phyloP scores from a whole-genome alignment of 2,113 vertebrate genomes.

The Nothoprocta perdicaria region DNA sequence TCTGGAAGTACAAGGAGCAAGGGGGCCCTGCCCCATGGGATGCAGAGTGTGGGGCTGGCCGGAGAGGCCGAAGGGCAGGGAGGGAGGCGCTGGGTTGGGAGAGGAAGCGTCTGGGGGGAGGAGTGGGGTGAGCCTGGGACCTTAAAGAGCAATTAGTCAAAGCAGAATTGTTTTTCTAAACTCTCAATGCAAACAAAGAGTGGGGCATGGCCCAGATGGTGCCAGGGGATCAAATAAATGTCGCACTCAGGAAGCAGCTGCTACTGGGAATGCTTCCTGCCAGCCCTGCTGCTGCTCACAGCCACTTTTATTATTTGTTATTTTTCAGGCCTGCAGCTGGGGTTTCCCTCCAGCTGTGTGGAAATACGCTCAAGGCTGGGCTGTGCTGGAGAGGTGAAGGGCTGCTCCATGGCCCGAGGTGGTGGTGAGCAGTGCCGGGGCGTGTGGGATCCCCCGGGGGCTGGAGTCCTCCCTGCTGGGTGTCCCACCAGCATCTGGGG shows the following conservation, averaged over 20 bases:
- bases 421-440: neutral
- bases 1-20: neutral
- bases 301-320: constrained; percentile 72
- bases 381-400: neutral
- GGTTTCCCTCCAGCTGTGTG: constrained; percentile 76
- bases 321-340: constrained; percentile 78
- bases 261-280: constrained; percentile 85
- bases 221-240: constrained; percentile 80
- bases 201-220: constrained; percentile 80
- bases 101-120: constrained; percentile 68
- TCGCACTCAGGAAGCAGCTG: constrained; percentile 84
- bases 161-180: constrained; percentile 79
- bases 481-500: neutral
- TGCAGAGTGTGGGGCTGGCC: neutral
- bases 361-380: constrained; percentile 62
- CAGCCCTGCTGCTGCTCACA: constrained; percentile 58
- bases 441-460: neutral
- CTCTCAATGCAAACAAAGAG: constrained; percentile 78
- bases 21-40: neutral
- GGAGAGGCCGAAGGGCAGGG: neutral
- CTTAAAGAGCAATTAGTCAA: constrained; percentile 76
- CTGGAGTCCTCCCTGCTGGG: neutral
- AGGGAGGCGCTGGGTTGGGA: constrained; percentile 4
- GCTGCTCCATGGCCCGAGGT: neutral
- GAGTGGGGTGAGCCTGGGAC: constrained; percentile 61